Conservation (phyloP, 1,140 invertebrate genomes). For the Pristionchus pacificus region DNA sequence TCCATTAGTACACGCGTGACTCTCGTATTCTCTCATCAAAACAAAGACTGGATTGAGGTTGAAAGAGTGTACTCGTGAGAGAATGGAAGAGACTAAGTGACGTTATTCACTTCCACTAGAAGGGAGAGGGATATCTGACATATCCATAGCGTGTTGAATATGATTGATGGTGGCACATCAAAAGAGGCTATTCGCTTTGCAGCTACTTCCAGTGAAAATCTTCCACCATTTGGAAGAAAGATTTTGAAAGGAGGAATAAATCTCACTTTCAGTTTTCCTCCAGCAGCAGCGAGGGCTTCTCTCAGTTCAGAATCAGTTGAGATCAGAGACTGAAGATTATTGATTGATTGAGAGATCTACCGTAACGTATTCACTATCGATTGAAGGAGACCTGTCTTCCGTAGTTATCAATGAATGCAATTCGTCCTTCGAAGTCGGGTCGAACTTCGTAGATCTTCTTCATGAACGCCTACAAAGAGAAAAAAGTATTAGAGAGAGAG, state of each 20-base stretch:
- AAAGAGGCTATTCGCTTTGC: too few species aligned
- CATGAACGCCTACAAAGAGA: slow-evolving; percentile 33
- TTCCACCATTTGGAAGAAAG: too few species aligned
- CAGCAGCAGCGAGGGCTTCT: not conserved
- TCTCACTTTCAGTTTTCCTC: not conserved
- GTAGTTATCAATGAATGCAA: slow-evolving; percentile 45
- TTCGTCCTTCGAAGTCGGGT: slow-evolving; percentile 40
- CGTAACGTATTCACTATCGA: not conserved
- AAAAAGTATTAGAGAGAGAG: not conserved
- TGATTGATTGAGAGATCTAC: not conserved
- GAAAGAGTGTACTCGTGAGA: not conserved
- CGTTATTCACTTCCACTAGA: too few species aligned
- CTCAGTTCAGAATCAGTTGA: not conserved
- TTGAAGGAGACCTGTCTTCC: slow-evolving; percentile 35
- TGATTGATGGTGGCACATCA: too few species aligned
- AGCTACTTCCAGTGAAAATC: too few species aligned
- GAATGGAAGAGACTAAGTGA: not conserved
- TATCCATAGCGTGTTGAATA: too few species aligned
- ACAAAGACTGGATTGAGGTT: too few species aligned
- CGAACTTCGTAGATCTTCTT: slow-evolving; percentile 39
- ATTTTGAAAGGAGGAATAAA: slow-evolving; percentile 3
- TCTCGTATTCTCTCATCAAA: not conserved
- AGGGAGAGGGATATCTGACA: too few species aligned
- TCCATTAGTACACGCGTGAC: not conserved
- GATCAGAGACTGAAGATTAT: not conserved